phyloP scores from a whole-genome alignment of 2,797 vertebrate genomes.

The Onychomys arenicola region DNA sequence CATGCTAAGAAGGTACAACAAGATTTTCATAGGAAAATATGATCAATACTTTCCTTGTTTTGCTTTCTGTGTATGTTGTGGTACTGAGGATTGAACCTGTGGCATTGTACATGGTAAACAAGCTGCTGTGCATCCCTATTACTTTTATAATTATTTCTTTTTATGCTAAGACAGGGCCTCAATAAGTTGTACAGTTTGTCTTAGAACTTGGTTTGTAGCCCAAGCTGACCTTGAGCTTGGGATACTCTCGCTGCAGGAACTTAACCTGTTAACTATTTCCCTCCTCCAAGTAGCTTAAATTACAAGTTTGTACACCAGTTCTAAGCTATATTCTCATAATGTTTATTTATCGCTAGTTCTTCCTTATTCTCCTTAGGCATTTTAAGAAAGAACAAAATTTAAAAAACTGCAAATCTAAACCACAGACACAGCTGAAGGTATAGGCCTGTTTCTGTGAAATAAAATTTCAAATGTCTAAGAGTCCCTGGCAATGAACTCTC shows the following conservation, averaged over 20 bases:
- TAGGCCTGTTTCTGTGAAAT: not conserved
- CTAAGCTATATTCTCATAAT: not conserved
- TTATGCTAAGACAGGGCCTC: not conserved
- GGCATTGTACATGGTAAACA: not conserved
- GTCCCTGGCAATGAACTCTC: not conserved
- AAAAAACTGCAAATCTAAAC: constrained; percentile 25
- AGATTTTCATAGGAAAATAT: not conserved
- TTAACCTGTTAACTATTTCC: not conserved
- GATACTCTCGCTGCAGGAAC: not conserved
- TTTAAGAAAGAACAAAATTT: not conserved
- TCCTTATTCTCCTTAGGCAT: not conserved
- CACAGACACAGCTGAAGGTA: not conserved
- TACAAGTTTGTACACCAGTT: not conserved
- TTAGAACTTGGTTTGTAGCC: not conserved
- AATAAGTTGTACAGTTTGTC: not conserved
- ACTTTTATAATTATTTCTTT: not conserved
- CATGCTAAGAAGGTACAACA: not conserved
- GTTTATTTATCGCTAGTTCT: constrained; percentile 17
- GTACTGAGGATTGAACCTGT: not conserved
- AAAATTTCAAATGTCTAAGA: not conserved
- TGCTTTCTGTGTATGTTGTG: not conserved
- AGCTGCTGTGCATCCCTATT: not conserved
- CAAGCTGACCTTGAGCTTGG: not conserved
- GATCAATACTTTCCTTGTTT: not conserved
- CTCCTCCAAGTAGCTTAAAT: not conserved